These are phyloP conservation scores for Illadopsis cleaveri DNA, from an alignment of 2,113 vertebrate species.

Conservation along the genomic window DNA sequence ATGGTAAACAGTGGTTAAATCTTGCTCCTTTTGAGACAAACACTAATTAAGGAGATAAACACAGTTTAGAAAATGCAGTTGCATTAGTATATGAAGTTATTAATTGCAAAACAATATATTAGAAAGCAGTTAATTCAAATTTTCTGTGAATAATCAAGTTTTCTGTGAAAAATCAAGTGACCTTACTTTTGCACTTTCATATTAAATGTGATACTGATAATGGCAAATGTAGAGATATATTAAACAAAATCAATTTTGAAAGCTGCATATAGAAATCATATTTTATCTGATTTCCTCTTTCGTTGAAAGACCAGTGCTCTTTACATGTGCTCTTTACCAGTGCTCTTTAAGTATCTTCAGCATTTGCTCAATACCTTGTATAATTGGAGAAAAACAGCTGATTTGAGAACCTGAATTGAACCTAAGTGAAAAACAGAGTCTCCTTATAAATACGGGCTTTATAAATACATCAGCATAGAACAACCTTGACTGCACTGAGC, in stretches of 20 bases:
- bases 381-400: neutral
- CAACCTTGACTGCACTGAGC: neutral
- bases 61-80: neutral
- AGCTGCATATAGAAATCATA: neutral
- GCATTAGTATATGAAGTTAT: neutral
- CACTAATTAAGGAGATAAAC: neutral
- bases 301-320: neutral
- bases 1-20: neutral
- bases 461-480: neutral
- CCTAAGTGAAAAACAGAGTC: neutral
- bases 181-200: neutral
- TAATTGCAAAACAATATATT: neutral
- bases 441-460: neutral
- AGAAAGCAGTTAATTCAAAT: neutral
- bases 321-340: neutral
- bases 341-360: neutral
- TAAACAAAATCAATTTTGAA: neutral
- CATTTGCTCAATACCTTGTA: neutral
- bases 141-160: neutral
- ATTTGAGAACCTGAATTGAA: neutral
- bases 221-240: neutral
- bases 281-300: neutral
- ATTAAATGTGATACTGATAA: neutral
- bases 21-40: neutral
- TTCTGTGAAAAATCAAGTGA: neutral